Conservation (phyloP, 2,888 invertebrate genomes). For the Limnephilus auricula region DNA sequence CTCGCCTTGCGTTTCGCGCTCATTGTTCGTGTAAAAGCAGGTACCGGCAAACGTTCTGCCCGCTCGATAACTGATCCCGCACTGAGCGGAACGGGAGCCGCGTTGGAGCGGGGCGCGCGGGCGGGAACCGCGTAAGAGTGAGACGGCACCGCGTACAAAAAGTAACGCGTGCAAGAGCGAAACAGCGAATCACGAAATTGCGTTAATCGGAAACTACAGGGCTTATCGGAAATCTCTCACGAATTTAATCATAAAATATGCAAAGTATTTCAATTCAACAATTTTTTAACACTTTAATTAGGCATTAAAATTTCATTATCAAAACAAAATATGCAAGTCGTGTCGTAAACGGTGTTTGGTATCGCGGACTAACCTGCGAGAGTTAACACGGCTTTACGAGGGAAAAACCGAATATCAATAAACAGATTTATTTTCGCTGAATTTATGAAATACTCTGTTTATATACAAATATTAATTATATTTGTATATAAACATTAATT, state of each 20-base stretch:
- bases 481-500: no score
- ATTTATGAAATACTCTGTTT: not conserved
- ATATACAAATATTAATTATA: no score
- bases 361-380: not conserved
- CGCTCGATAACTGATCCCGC: not conserved
- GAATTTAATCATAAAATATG: not conserved
- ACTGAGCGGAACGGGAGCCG: slow-evolving; percentile 33
- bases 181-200: not conserved
- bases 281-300: not conserved
- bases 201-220: not conserved
- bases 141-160: slow-evolving; percentile 44
- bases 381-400: not conserved
- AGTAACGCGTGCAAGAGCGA: slow-evolving; percentile 34
- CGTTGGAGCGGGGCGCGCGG: slow-evolving; percentile 40
- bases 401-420: not conserved
- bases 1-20: slow-evolving; percentile 24
- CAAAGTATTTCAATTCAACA: not conserved
- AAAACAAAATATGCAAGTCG: not conserved
- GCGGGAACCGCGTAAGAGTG: slow-evolving; percentile 50
- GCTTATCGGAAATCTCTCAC: not conserved
- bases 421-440: not conserved
- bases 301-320: not conserved
- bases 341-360: not conserved
- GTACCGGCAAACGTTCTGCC: not conserved
- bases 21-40: not conserved